Evolutionary conservation across 2,113 vertebrate species (phyloP), one percentile per base, ranked within the genome.

Genomic region (Ptilonorhynchus violaceus): DNA sequence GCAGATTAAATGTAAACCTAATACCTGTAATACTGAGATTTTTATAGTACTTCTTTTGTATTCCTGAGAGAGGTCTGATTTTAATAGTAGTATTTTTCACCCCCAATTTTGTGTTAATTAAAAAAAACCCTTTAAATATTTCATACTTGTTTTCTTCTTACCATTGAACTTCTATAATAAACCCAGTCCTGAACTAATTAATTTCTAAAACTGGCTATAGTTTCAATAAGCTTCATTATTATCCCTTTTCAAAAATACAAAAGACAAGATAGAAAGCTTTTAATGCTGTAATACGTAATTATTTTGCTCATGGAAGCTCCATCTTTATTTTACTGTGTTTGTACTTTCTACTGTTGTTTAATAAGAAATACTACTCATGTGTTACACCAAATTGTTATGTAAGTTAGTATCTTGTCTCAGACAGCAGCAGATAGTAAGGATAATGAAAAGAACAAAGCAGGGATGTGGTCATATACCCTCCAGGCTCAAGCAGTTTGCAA

Each of bases 101-200:
- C 11, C 9, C 8, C 0, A 3, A 4, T 75, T 76, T 80, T 84
- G 5, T 1, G 0, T 30, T 39, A 72, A 27, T 58, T 31, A 37
- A 31, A 75, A 52, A 41, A 10, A 27, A 0, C 6, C 9, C 17
- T 82, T 3, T 49, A 39, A 63, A 30, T 63, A 17, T 60, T 82
- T 70, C 6, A 30, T 70, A 20, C 6, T 85, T 46, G 14, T 31
- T 84, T 85, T 55, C 39, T 66, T 74, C 47, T 78, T 82, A 33
- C 18, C 13, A 17, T 11, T 35, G 27, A 67, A 35, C 24, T 87
- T 89, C 11, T 35, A 13, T 67, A 53, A 83, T 70, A 72, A 87
- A 72, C 33, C 4, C 10, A 20, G 10, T 67, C 37, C 13, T 91
- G 33, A 81, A 52, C 13, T 21, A 69, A 41, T 18, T 77, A 31